Conservation (phyloP, 2,888 invertebrate genomes). For the Polietes domitor region DNA sequence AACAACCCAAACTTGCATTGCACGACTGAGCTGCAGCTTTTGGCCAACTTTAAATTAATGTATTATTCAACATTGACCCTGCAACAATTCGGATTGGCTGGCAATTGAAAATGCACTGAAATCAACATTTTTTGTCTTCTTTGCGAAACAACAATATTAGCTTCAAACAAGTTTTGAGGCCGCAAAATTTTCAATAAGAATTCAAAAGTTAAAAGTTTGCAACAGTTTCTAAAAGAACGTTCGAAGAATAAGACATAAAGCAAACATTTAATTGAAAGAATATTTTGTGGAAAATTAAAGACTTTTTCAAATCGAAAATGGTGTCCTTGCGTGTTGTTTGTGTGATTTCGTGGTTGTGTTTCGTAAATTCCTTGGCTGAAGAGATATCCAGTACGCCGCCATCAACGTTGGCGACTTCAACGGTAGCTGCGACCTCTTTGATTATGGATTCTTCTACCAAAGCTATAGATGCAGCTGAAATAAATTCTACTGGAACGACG, state of each 20-base stretch:
- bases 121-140: no score
- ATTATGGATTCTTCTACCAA: neutral
- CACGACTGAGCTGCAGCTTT: neutral
- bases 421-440: neutral
- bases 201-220: conserved; percentile 15
- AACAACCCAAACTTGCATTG: no score
- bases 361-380: conserved; percentile 13
- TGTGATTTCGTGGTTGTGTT: neutral
- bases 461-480: neutral
- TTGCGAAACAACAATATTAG: neutral
- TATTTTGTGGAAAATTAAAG: neutral
- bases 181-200: conserved; percentile 16
- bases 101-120: neutral
- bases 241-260: conserved; percentile 35
- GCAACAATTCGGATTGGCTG: conserved; percentile 6
- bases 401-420: neutral
- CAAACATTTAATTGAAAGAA: neutral
- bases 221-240: conserved; percentile 57
- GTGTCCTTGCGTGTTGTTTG: neutral
- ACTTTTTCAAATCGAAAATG: conserved; percentile 36
- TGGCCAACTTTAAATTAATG: neutral
- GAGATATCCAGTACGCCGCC: conserved; percentile 19
- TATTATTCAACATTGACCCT: conserved; percentile 22
- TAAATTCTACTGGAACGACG: neutral
- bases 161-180: conserved; percentile 8